Evolutionary conservation across 2,113 vertebrate species (phyloP).

Genomic region (Deroptyus accipitrinus): DNA sequence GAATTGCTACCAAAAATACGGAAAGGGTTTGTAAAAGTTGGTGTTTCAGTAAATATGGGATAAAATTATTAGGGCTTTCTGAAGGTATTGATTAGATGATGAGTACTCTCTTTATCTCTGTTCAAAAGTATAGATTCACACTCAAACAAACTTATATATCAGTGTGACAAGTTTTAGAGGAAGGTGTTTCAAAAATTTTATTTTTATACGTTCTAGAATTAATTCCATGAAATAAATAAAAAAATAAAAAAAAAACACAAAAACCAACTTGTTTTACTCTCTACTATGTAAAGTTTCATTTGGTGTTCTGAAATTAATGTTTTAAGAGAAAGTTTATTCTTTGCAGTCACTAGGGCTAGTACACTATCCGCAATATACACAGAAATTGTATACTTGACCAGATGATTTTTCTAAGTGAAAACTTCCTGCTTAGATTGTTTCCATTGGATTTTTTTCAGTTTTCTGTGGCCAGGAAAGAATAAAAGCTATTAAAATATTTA

Average conservation of each 20-base stretch:
- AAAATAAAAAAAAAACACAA: accelerated
- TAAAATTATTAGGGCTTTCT: neutral
- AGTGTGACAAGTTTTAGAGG: neutral
- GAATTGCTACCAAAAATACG: neutral
- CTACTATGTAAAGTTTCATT: neutral
- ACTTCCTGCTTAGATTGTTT: neutral
- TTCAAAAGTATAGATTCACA: neutral
- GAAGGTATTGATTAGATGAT: neutral
- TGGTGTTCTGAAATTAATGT: neutral
- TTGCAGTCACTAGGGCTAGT: neutral
- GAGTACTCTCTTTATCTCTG: neutral
- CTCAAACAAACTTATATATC: neutral
- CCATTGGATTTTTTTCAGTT: neutral
- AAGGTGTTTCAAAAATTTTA: neutral
- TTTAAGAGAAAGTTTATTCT: neutral
- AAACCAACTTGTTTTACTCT: neutral
- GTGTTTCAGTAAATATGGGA: neutral
- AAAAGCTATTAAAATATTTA: neutral
- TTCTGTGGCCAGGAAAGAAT: neutral
- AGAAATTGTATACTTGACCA: neutral
- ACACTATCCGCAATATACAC: accelerated
- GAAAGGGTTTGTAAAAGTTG: neutral
- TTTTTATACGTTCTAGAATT: neutral
- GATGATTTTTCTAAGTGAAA: neutral
- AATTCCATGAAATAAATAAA: neutral